Percentiles rank a stretch among this genome's conserved stretches.
These are phyloP conservation scores for Drepana falcataria DNA, from an alignment of 2,888 invertebrate genomes.

Conservation along the genomic window DNA sequence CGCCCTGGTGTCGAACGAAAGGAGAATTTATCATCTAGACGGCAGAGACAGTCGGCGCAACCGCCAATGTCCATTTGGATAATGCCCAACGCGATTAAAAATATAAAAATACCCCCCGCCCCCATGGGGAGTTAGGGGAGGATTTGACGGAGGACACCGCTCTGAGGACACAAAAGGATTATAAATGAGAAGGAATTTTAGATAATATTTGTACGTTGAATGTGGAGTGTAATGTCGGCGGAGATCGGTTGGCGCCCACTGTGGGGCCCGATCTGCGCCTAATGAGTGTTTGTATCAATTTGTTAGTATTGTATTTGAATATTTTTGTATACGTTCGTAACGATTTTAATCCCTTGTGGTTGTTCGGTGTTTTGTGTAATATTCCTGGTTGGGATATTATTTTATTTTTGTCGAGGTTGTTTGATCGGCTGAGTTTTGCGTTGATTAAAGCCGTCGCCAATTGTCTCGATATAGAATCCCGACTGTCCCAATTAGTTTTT, in stretches of 20 bases:
- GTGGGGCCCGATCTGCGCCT: conserved; percentile 63
- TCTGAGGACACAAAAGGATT: conserved; percentile 79
- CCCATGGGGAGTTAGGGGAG: conserved; percentile 32
- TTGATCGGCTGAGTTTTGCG: conserved; percentile 58
- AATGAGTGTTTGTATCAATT: conserved; percentile 80
- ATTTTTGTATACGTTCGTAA: conserved; percentile 74
- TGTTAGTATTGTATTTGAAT: conserved; percentile 79
- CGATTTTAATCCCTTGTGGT: conserved; percentile 75
- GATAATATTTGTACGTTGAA: conserved; percentile 79
- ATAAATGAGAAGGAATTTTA: conserved; percentile 80
- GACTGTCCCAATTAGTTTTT: no score
- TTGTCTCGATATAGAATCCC: conserved; percentile 18
- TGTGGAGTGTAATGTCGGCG: conserved; percentile 76
- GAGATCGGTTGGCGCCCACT: conserved; percentile 46
- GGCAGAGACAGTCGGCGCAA: conserved; percentile 68
- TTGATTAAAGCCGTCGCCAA: conserved; percentile 63
- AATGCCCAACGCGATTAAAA: conserved; percentile 79
- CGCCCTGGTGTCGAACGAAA: conserved; percentile 74
- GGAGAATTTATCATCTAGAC: conserved; percentile 77
- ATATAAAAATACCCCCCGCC: conserved; percentile 75
- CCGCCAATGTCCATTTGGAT: conserved; percentile 79
- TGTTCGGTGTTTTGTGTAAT: conserved; percentile 65
- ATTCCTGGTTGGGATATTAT: conserved; percentile 44
- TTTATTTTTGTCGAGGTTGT: conserved; percentile 44
- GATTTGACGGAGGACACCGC: conserved; percentile 76